phyloP scores from a whole-genome alignment of 2,797 vertebrate genomes.

The Potorous gilbertii region DNA sequence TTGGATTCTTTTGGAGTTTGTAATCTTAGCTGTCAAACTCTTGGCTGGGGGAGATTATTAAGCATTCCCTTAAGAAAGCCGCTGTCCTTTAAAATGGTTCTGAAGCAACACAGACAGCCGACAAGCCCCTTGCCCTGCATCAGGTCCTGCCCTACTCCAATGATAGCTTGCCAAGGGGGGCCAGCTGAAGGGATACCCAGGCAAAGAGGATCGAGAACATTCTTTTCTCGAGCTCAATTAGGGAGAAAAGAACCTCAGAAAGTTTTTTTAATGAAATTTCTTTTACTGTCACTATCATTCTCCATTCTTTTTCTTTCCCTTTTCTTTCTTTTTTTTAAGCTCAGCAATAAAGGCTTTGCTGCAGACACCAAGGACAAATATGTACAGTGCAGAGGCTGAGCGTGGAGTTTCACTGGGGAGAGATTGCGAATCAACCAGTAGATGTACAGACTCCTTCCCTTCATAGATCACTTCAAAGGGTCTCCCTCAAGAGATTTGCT shows the following conservation, averaged over 20 bases:
- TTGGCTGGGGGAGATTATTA: conserved; percentile 63
- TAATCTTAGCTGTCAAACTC: conserved; percentile 69
- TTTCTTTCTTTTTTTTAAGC: neutral
- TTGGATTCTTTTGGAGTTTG: conserved; percentile 61
- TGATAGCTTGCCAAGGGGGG: conserved; percentile 35
- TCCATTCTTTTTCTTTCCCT: conserved; percentile 22
- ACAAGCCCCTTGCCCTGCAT: conserved; percentile 58
- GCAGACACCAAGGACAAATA: conserved; percentile 66
- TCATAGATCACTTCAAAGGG: conserved; percentile 64
- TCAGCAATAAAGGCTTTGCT: conserved; percentile 54
- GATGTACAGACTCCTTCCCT: neutral
- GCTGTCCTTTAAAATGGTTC: conserved; percentile 63
- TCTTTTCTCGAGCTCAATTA: conserved; percentile 52
- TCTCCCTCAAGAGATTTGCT: conserved; percentile 58
- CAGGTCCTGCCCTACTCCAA: conserved; percentile 72
- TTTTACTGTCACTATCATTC: neutral
- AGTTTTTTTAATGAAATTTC: conserved; percentile 66
- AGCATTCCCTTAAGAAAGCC: conserved; percentile 67
- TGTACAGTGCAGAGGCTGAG: conserved; percentile 45
- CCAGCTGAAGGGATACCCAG: conserved; percentile 51
- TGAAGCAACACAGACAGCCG: conserved; percentile 67
- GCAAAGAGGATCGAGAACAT: conserved; percentile 48
- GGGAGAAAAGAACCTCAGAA: conserved; percentile 57
- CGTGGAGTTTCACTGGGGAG: neutral
- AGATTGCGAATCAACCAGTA: neutral